These are phyloP conservation scores for Paelopatides confundens DNA, from an alignment of 53 echinoderm and acorn worm genomes.

Conservation along the genomic window DNA sequence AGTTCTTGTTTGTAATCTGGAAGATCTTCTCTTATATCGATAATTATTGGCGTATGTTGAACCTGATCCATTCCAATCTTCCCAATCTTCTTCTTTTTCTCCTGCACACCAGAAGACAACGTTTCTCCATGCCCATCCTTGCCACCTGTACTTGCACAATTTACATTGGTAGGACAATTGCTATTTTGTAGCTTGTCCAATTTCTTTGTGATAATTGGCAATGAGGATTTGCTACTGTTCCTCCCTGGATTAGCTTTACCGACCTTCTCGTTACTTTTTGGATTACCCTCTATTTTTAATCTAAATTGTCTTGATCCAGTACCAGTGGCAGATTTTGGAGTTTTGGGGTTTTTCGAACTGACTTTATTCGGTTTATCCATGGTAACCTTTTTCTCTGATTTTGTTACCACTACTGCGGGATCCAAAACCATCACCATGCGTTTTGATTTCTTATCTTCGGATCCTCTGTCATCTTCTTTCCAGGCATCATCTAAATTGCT, in stretches of 20 bases:
- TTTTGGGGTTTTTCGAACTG: constrained; percentile 57
- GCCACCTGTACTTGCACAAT: not conserved
- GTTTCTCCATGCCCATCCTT: not conserved
- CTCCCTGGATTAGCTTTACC: constrained; percentile 11
- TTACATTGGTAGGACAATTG: not conserved
- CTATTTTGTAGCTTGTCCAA: no score
- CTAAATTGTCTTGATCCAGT: not conserved
- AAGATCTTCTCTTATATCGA: constrained; percentile 79
- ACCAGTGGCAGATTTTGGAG: not conserved
- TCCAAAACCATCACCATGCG: constrained; percentile 32
- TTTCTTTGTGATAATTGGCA: not conserved
- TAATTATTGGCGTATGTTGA: constrained; percentile 86
- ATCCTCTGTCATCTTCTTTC: not conserved
- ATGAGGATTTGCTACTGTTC: constrained; percentile 16
- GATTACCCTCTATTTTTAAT: not conserved
- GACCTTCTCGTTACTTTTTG: not conserved
- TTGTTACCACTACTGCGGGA: constrained; percentile 60
- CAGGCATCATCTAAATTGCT: not conserved
- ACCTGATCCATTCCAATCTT: not conserved
- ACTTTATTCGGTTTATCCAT: not conserved
- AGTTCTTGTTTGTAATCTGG: constrained; percentile 33
- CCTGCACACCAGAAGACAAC: not conserved
- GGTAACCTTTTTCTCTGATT: not conserved
- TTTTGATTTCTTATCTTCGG: constrained; percentile 5
- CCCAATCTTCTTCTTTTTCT: not conserved